A percentile compares a stretch with the other conserved stretches of the same genome.
phyloP scores from a whole-genome alignment of 2,797 vertebrate species.

The Pseudochromis fuscus region DNA sequence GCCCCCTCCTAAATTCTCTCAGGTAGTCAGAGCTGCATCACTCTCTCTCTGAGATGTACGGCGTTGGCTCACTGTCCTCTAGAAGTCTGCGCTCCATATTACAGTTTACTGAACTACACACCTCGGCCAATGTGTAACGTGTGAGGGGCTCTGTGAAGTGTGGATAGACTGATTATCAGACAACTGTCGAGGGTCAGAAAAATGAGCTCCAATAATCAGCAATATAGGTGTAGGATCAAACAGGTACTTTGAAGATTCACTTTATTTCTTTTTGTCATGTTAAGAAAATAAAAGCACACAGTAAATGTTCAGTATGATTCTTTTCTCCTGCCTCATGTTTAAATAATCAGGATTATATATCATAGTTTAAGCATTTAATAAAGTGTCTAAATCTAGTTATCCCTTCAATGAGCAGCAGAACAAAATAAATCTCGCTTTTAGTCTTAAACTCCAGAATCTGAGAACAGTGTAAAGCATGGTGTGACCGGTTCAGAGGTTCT shows the following conservation, averaged over 20 bases:
- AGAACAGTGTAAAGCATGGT: constrained; percentile 18
- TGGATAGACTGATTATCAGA: constrained; percentile 27
- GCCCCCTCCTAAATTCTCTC: constrained; percentile 67
- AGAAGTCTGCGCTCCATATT: constrained; percentile 45
- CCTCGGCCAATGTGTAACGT: constrained; percentile 31
- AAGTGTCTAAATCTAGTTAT: neutral
- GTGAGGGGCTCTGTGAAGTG: constrained; percentile 63
- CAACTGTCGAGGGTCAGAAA: constrained; percentile 45
- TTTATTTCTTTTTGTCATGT: neutral
- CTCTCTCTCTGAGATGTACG: constrained; percentile 43
- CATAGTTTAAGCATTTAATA: neutral
- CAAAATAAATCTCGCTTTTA: neutral
- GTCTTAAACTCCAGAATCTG: neutral
- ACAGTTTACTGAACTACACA: constrained; percentile 26
- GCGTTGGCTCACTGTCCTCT: constrained; percentile 46
- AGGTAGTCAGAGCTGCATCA: constrained; percentile 70
- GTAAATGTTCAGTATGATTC: neutral
- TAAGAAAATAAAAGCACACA: neutral
- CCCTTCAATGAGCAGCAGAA: constrained; percentile 1
- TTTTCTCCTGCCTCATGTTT: neutral
- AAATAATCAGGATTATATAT: constrained; percentile 2
- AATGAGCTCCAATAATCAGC: constrained; percentile 57
- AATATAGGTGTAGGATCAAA: constrained; percentile 61
- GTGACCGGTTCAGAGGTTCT: neutral
- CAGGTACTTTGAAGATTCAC: constrained; percentile 15